Base-by-base conservation (phyloP, 2,113 vertebrate species). In the Orcinus orca region DNA sequence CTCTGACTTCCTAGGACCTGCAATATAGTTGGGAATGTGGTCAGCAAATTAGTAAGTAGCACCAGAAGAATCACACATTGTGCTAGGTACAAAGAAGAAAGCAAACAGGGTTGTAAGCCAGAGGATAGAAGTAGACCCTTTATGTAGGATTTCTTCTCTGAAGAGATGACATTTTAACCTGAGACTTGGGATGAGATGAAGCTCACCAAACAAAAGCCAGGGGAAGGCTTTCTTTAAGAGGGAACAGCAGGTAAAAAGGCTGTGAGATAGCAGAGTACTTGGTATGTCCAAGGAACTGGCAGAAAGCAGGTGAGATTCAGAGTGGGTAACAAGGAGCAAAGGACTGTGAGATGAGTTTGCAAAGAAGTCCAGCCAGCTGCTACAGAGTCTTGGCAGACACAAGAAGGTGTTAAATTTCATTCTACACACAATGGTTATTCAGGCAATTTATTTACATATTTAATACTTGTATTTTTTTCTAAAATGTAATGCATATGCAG, bases 191-290 rank as follows among this genome's bases (percentile, higher is more conserved):
- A 55, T 47, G n/a, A 91, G 38, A 38, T 8, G 11, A 2, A 63
- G 55, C 17, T 68, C n/a, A 12, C 6, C n/a, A 25, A 58, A 58
- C 47, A 36, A 31, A 73, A 88, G 29, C 8, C 55, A 23, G 4
- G 1, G 3, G 29, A 29, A 36, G 25, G 33, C 8, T 25, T 58
- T 9, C 38, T 33, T 6, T 3, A 55, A 29, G n/a, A 31, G 4
- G 6, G 5, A 71, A 15, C 36, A 36, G 60, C 25, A 80, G 50
- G n/a, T 3, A 33, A 25, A 53, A 14, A 47, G 58, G 47, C 6
- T 0, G 0, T 0, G 58, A 29, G 18, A 11, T 3, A n/a, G 77
- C 65, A 36, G 62, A 70, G 68, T 8, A 6, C 23, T 10, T 0
- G 5, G 13, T 9, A 25, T 15, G 5, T 53, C 33, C 26, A 50